These are phyloP conservation scores for Ahaetulla prasina DNA, from an alignment of 2,113 vertebrate genomes.

Conservation along the genomic window DNA sequence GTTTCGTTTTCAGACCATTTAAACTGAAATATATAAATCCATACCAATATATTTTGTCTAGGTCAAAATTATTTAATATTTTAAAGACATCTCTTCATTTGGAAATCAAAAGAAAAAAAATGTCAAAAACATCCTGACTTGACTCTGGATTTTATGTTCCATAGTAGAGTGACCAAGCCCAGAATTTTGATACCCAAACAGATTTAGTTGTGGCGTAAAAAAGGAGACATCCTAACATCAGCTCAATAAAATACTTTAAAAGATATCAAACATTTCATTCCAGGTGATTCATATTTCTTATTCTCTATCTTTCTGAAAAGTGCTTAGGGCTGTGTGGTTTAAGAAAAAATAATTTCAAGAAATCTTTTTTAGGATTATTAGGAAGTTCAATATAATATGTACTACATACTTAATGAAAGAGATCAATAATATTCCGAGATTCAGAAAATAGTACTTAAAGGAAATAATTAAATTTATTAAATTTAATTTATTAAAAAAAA, in stretches of 20 bases:
- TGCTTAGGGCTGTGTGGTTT: not conserved
- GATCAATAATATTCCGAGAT: not conserved
- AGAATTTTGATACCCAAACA: not conserved
- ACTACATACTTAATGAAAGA: not conserved
- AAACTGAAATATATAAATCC: conserved; percentile 6
- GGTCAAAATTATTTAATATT: not conserved
- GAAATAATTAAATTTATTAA: not conserved
- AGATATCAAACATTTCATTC: not conserved
- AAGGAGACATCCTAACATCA: not conserved
- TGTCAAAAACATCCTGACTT: not conserved
- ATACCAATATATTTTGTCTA: not conserved
- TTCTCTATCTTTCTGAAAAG: not conserved
- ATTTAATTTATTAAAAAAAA: not conserved
- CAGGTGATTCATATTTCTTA: not conserved
- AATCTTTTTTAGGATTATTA: not conserved
- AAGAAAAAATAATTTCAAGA: not conserved
- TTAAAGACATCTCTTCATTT: not conserved
- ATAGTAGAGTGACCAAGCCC: not conserved
- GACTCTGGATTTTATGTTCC: not conserved
- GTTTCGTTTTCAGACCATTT: not conserved
- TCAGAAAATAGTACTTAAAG: not conserved
- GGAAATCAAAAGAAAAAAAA: not conserved
- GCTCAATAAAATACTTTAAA: not conserved
- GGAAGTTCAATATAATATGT: not conserved
- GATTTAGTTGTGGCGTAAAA: not conserved